Evolutionary conservation across 2,888 invertebrate genomes (phyloP), one percentile per base, ranked within the genome.

Genomic region (Pterostichus madidus): DNA sequence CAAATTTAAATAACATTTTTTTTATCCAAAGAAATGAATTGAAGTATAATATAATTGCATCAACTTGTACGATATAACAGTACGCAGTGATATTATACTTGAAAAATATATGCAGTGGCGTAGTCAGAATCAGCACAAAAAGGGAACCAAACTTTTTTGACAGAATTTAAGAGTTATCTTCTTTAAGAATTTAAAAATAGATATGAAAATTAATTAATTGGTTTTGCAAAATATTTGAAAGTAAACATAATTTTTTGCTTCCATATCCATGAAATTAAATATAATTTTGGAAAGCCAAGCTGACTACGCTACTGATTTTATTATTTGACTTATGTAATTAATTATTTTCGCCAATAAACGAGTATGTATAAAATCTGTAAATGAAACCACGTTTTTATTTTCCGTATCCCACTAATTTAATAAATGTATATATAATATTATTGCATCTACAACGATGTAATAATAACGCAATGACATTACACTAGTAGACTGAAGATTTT

Each of bases 81-180:
- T 13, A 39, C 31, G 64, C 64, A 64, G 11, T 64, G n/a, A 64
- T 64, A 64, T 64, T 64, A 64, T n/a, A 64, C 59, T 17, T 59
- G 56, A 17, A 10, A 8, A n/a, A n/a, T n/a, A n/a, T n/a, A 15
- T 56, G 13, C 17, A 15, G 3, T 15, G 15, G 15, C 24, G 24
- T 24, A 24, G 24, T 3, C 24, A 24, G 24, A 24, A 24, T 24
- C 24, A 24, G 24, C 24, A 24, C 1, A 24, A 24, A 24, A 24
- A 24, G 3, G 2, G 3, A 24, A 24, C 3, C 1, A 2, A 24
- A 2, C 3, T 24, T 24, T 24, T 3, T 24, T 24, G 24, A 24
- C 1, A 24, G 3, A 24, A 24, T 24, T 24, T 3, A 2, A 24
- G n/a, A n/a, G n/a, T n/a, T n/a, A n/a, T n/a, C n/a, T n/a, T n/a